These are phyloP conservation scores for Bagarius yarrelli DNA, from an alignment of 2,113 vertebrate species.

Conservation along the genomic window DNA sequence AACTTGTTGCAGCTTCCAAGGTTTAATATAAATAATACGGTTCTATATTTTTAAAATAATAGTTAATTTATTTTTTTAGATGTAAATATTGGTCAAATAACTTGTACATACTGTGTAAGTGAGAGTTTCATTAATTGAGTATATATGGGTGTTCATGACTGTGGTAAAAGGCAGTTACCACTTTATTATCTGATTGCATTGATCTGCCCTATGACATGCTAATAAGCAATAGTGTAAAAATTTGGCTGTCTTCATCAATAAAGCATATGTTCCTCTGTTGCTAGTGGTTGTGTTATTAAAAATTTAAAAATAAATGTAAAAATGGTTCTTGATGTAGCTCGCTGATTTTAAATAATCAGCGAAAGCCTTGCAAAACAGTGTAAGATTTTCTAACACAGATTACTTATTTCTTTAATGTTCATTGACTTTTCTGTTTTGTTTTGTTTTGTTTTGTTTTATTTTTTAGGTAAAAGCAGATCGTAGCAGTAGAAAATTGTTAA, in stretches of 20 bases:
- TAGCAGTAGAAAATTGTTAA: constrained; percentile 77
- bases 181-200: neutral
- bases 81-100: too few relatives aligned
- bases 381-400: neutral
- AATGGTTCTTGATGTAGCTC: neutral
- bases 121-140: neutral
- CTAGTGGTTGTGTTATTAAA: neutral
- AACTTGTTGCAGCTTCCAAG: constrained; percentile 97
- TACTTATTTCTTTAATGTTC: neutral
- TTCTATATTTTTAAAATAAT: neutral
- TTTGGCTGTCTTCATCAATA: neutral
- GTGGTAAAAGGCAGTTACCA: neutral
- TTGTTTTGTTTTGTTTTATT: too few relatives aligned
- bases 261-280: neutral
- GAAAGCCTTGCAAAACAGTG: neutral
- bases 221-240: neutral
- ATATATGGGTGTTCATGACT: neutral
- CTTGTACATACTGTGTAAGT: too few relatives aligned
- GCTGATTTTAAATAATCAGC: neutral
- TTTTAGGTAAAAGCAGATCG: constrained; percentile 88
- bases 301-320: neutral
- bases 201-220: neutral
- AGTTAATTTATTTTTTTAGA: neutral
- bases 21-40: constrained; percentile 62
- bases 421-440: neutral